Base-by-base conservation (phyloP, 2,113 vertebrate genomes). In the Rhea americana region DNA sequence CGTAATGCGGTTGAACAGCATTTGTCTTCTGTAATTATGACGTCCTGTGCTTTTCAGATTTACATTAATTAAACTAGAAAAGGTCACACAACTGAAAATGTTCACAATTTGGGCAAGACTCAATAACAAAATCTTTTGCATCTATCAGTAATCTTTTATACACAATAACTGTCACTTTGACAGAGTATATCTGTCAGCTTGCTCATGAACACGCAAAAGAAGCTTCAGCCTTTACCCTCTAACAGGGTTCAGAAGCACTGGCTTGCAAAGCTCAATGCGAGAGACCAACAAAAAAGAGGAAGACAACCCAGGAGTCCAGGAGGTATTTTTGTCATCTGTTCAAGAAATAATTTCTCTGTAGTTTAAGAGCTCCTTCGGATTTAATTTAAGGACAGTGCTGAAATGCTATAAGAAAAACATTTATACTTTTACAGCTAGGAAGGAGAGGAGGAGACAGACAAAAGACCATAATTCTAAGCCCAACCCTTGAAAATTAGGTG, bases 21-120 rank as follows among this genome's bases (percentile, higher is more conserved):
- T 81, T 82, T 88, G 80, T 79, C 80, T 86, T 56, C 87, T 32
- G 28, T 28, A 85, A 83, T 87, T 47, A 72, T 0, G 14, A 56
- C 13, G 66, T 15, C 51, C 41, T 13, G 28, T 13, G 30, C 68
- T 92, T 93, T 86, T 41, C 91, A 78, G 25, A 93, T 77, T 45
- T 93, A 90, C 82, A 61, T 58, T 96, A 96, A 96, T 89, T 86
- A 72, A 94, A 93, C 65, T 3, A 56, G 94, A 94, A 96, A 95
- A 96, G 95, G 93, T 94, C 90, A 94, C 66, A 77, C 53, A 70
- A 75, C n/a, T 70, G 87, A 91, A 96, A 93, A 90, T 2, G 20
- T 72, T 90, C 45, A 66, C 10, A 18, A 90, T 93, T 86, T 76
- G 77, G 73, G 77, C 47, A 88, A 94, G 88, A 91, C 71, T 75